These are phyloP conservation scores for Poecilia latipinna DNA, from an alignment of 2,113 vertebrate genomes.

Conservation along the genomic window DNA sequence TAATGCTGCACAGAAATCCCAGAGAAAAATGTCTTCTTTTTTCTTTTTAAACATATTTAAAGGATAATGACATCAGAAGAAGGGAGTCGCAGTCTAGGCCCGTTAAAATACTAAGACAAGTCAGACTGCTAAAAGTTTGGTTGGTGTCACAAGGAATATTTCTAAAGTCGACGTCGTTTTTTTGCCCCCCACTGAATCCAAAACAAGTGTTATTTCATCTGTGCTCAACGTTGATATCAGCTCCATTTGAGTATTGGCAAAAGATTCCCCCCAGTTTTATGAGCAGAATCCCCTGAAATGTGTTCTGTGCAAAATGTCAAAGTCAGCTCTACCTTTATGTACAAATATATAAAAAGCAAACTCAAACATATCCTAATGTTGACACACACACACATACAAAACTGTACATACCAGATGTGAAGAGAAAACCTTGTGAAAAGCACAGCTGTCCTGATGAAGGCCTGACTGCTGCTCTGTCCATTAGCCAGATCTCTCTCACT, in stretches of 20 bases:
- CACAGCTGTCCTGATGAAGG: neutral
- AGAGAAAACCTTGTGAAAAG: conserved; percentile 14
- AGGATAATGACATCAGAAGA: neutral
- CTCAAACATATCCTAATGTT: neutral
- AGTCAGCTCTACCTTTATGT: neutral
- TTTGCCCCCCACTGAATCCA: neutral
- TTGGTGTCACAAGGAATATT: neutral
- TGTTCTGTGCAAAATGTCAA: neutral
- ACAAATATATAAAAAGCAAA: neutral
- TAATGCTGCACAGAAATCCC: neutral
- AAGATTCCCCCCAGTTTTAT: neutral
- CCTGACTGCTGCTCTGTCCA: neutral
- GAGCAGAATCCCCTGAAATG: neutral
- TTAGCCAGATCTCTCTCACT: neutral
- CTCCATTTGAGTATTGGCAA: neutral
- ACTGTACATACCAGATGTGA: conserved; percentile 48
- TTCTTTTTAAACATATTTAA: neutral
- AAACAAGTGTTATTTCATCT: neutral
- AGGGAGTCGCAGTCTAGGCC: neutral
- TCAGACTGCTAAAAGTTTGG: neutral
- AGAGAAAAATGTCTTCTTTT: neutral
- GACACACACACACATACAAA: neutral
- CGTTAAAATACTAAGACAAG: neutral
- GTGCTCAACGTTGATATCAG: conserved; percentile 5
- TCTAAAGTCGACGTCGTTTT: neutral